These are phyloP conservation scores for Conops quadrifasciatus DNA, from an alignment of 2,888 invertebrate genomes.

Conservation along the genomic window DNA sequence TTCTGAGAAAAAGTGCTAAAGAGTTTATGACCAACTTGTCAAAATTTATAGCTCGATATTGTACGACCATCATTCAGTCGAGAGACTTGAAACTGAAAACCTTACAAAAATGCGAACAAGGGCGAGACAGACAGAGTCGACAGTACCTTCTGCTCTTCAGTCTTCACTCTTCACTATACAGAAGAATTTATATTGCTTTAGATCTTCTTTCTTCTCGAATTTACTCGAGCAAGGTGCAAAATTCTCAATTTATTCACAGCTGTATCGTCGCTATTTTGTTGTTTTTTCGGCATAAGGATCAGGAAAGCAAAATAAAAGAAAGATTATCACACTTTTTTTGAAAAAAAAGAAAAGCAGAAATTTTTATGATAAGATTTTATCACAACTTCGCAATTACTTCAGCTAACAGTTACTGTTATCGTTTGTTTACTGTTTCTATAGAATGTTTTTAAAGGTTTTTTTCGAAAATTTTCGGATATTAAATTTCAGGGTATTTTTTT, in stretches of 20 bases:
- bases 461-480: background rate
- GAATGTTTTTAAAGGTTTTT: background rate
- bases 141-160: no score
- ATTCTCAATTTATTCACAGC: constrained; percentile 12
- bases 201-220: background rate
- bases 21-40: constrained; percentile 35
- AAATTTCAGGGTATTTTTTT: background rate
- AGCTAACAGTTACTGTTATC: background rate
- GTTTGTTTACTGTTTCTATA: background rate
- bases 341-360: background rate
- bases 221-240: constrained; percentile 30
- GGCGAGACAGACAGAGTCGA: no score
- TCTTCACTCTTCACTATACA: background rate
- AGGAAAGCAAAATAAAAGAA: background rate
- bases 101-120: no score
- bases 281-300: background rate
- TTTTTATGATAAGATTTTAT: constrained; percentile 1
- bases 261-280: background rate
- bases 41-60: constrained; percentile 31
- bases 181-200: background rate
- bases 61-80: background rate
- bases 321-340: background rate
- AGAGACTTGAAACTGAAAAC: no score
- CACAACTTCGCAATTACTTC: background rate
- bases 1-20: constrained; percentile 34